Evolutionary conservation across 1,140 invertebrate genomes (phyloP).

Genomic region (Penaeus chinensis): DNA sequence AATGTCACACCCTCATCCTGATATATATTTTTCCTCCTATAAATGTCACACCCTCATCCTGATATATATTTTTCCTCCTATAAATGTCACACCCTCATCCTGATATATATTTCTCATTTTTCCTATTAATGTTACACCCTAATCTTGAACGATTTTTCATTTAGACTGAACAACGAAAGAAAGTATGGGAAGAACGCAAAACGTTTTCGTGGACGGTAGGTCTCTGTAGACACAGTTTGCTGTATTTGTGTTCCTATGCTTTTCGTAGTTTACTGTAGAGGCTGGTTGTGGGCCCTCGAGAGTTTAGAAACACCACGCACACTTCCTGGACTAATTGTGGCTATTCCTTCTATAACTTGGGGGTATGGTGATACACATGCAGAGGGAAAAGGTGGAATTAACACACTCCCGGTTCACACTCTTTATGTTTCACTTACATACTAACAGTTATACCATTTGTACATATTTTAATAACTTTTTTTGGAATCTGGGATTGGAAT

Average conservation of each 20-base stretch:
- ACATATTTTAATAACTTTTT: no score
- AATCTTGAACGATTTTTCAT: background rate
- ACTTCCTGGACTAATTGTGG: background rate
- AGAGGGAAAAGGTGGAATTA: background rate
- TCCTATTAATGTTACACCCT: background rate
- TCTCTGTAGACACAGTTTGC: slow-evolving; percentile 38
- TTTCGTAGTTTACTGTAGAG: background rate
- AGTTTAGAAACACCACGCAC: background rate
- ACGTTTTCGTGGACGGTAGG: slow-evolving; percentile 55
- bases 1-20: background rate
- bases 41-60: background rate
- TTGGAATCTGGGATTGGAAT: no score
- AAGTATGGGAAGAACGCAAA: slow-evolving; percentile 46
- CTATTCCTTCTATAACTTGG: background rate
- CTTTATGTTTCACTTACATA: no score
- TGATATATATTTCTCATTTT: background rate
- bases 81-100: no score
- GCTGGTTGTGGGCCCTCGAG: background rate
- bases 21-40: background rate
- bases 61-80: background rate
- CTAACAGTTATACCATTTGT: no score
- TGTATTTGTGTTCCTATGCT: background rate
- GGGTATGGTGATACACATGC: background rate
- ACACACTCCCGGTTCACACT: background rate
- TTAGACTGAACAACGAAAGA: slow-evolving; percentile 39